Evolutionary conservation across 2,797 vertebrate species (phyloP).

Genomic region (Urophycis tenuis): DNA sequence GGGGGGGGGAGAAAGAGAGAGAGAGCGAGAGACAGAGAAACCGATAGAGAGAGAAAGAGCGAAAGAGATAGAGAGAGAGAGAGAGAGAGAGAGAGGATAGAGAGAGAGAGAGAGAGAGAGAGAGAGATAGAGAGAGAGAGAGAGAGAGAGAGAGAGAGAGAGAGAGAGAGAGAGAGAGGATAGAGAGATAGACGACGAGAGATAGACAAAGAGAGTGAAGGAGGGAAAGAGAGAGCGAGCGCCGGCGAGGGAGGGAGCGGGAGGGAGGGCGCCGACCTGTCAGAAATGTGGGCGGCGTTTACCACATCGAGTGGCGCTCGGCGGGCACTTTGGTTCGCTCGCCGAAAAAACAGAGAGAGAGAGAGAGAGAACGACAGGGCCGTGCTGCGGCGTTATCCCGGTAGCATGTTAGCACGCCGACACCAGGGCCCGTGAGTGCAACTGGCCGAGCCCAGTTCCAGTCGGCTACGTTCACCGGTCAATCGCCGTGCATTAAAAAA

Average conservation of each 20-base stretch:
- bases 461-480: not conserved
- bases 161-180: constrained; percentile 1
- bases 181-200: not conserved
- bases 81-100: not conserved
- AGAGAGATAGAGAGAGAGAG: not conserved
- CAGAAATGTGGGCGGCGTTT: constrained; percentile 52
- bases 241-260: not conserved
- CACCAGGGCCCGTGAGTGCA: not conserved
- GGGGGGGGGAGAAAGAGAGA: not conserved
- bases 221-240: not conserved
- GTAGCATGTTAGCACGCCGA: constrained; percentile 24
- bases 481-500: not conserved
- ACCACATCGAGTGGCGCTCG: constrained; percentile 49
- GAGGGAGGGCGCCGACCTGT: constrained; percentile 48
- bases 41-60: not conserved
- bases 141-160: not conserved
- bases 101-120: not conserved
- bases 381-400: constrained; percentile 28
- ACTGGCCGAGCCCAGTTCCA: not conserved
- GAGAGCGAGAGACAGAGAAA: not conserved
- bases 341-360: constrained; percentile 40
- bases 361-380: too few relatives aligned
- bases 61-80: not conserved
- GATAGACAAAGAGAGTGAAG: not conserved
- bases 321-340: constrained; percentile 47